phyloP scores from a whole-genome alignment of 2,797 vertebrate genomes.

The Nothura maculosa region DNA sequence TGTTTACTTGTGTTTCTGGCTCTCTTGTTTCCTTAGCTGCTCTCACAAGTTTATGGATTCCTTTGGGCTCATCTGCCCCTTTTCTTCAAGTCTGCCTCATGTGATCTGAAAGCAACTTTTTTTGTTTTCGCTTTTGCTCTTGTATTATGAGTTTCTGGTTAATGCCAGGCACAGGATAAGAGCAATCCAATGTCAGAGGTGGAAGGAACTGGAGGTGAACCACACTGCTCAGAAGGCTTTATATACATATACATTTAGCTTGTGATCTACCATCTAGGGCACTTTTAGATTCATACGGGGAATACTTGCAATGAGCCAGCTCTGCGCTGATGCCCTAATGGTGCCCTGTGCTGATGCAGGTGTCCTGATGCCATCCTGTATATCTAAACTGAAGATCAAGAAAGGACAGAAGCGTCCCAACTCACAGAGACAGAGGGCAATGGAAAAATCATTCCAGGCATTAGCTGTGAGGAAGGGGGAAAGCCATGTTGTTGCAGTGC shows the following conservation, averaged over 20 bases:
- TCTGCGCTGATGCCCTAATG: neutral
- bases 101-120: neutral
- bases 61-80: neutral
- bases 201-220: neutral
- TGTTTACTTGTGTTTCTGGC: neutral
- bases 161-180: neutral
- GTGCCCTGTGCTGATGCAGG: neutral
- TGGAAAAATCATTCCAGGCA: too few species aligned
- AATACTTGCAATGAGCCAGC: neutral
- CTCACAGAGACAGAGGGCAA: neutral
- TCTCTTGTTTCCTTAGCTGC: neutral
- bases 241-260: rapidly evolving
- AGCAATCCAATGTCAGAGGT: neutral
- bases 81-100: neutral
- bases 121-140: neutral
- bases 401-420: neutral
- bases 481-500: neutral
- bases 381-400: neutral
- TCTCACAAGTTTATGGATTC: neutral
- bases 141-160: neutral
- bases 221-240: neutral
- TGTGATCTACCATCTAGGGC: neutral
- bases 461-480: neutral
- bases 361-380: neutral
- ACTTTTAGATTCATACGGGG: rapidly evolving